Conservation (phyloP, 2,888 invertebrate genomes). For the Adelognathus sp. region DNA sequence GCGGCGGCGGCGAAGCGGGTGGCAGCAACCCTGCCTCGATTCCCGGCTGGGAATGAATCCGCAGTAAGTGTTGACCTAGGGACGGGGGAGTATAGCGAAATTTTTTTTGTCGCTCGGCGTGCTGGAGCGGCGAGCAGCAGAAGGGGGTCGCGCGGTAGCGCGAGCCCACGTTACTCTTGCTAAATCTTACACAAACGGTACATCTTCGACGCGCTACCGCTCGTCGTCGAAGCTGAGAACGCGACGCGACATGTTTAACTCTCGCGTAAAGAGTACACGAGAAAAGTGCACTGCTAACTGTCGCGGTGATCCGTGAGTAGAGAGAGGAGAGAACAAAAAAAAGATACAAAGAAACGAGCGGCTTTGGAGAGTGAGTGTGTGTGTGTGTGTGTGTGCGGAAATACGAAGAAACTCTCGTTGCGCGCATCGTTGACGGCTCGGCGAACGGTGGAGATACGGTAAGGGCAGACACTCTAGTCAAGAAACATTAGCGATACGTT, state of each 20-base stretch:
- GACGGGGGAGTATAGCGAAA: slow-evolving; percentile 38
- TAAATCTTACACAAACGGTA: neutral
- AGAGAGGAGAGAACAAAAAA: neutral
- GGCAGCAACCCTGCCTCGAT: slow-evolving; percentile 12
- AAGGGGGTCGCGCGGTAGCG: slow-evolving; percentile 47
- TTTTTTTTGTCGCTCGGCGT: slow-evolving; percentile 30
- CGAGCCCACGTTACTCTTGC: slow-evolving; percentile 31
- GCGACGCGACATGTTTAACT: slow-evolving; percentile 11
- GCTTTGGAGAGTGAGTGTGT: too few species aligned
- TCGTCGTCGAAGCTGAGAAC: neutral
- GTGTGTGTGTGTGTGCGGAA: too few species aligned
- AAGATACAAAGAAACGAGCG: too few species aligned
- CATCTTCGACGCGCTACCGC: neutral
- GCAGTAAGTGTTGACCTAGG: slow-evolving; percentile 47
- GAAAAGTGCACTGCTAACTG: neutral
- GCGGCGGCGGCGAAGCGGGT: slow-evolving; percentile 10
- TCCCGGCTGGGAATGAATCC: slow-evolving; percentile 47
- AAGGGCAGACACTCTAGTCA: too few species aligned
- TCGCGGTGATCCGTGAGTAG: neutral
- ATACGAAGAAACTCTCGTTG: too few species aligned
- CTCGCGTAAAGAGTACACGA: slow-evolving; percentile 15
- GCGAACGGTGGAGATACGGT: too few species aligned
- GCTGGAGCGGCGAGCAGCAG: slow-evolving; percentile 26
- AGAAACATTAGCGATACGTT: too few species aligned
- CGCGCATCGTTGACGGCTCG: too few species aligned